These are phyloP conservation scores for Dryadula phaetusa DNA, from an alignment of 2,888 invertebrate genomes.

Conservation along the genomic window DNA sequence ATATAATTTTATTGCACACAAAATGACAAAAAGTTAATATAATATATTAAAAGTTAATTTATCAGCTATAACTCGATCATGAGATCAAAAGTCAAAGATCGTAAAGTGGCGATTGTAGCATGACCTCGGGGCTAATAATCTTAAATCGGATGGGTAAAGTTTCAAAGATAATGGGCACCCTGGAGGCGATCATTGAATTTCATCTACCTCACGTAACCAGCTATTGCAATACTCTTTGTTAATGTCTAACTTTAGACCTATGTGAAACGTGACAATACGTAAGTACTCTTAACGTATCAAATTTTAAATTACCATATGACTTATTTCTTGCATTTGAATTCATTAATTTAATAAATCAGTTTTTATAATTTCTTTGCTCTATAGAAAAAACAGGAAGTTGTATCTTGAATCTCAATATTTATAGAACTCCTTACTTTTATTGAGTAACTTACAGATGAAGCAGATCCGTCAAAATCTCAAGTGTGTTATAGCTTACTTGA, in stretches of 20 bases:
- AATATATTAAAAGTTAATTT: slow-evolving; percentile 27
- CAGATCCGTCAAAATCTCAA: too few relatives aligned
- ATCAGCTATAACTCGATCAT: slow-evolving; percentile 25
- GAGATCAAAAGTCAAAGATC: slow-evolving; percentile 31
- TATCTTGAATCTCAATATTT: too few relatives aligned
- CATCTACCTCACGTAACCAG: slow-evolving; percentile 40
- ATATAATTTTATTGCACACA: background rate
- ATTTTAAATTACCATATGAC: too few relatives aligned
- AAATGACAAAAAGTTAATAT: too few relatives aligned
- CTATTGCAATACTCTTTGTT: slow-evolving; percentile 18
- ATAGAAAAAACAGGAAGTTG: too few relatives aligned
- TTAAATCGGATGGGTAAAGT: slow-evolving; percentile 40
- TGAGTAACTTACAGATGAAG: too few relatives aligned
- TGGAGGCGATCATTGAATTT: slow-evolving; percentile 40
- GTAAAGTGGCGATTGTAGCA: slow-evolving; percentile 31
- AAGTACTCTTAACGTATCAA: too few relatives aligned
- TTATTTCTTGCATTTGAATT: too few relatives aligned
- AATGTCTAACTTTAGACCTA: slow-evolving; percentile 21
- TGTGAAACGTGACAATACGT: slow-evolving; percentile 1
- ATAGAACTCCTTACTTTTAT: too few relatives aligned
- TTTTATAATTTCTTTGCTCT: too few relatives aligned
- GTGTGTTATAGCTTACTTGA: too few relatives aligned
- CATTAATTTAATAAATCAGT: too few relatives aligned
- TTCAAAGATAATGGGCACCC: slow-evolving; percentile 40
- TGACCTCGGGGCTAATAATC: slow-evolving; percentile 39